Base-by-base conservation (phyloP, 2,113 vertebrate genomes). In the Podarcis raffonei region DNA sequence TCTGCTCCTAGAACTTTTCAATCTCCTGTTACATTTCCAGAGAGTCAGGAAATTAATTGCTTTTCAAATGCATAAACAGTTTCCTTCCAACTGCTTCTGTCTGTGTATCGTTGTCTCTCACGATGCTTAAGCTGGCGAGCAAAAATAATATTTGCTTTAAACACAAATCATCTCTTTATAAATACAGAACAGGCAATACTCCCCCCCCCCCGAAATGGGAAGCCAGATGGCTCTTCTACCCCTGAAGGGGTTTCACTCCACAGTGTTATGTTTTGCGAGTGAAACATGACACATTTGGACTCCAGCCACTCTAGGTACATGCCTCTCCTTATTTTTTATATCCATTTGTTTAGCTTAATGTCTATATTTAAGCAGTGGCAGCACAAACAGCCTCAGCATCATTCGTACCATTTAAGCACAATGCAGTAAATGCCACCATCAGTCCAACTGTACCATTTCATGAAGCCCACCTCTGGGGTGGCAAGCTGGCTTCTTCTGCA, bases 321-420 rank as follows among this genome's bases (percentile, higher is more conserved):
- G 91, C 91, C 88, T 90, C 57, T 76, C 65, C 1, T 92, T 82
- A 92, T 89, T 78, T 78, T 88, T 78, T 57, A 83, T 78, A 78
- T 94, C 81, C 87, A 93, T 92, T 69, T 59, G 94, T 93, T 95
- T 94, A 95, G 95, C 92, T 94, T 93, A 90, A 95, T 94, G 92
- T 92, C 93, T 91, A 92, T 20, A 53, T 37, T 66, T 65, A 75
- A 20, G 80, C 90, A 91, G 91, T 90, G 92, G 84, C 86, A 87
- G 82, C 4, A 90, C 86, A 59, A 48, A 89, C 11, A 81, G 91
- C 93, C 87, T 90, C 83, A 0, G n/a, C 5, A 91, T 86, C 90
- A 92, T 92, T 91, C 89, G 85, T 2, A 18, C 87, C 81, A 93
- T 90, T 94, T 93, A 25, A 93, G 91, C 92, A 92, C 2, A 83